Evolutionary conservation across 92 coral and sea anemone species (phyloP), one percentile per base, ranked within the genome.

Genomic region (Siderastrea siderea): DNA sequence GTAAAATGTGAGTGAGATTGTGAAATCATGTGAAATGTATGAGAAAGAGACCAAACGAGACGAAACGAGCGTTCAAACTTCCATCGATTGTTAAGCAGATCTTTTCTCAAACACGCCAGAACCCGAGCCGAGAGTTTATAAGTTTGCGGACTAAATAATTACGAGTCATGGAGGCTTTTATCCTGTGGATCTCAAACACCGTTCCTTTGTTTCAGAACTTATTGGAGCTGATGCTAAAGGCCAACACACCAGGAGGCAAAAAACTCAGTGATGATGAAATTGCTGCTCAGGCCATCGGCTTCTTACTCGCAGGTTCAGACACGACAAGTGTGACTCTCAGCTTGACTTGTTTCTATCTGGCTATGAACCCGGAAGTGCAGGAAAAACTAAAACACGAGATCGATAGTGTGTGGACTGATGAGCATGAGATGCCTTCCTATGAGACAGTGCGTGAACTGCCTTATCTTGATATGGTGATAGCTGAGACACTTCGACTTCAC

Each of bases 271-370:
- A 91, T 38, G 88, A 86, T 63, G 94, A 91, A 82, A 68, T 91
- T 13, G 88, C 88, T 43, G 94, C 91, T 57, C 94, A 91, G 79
- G 88, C 88, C 52, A 75, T 91, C 50, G 88, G 80, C 14, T 91
- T 91, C 81, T 69, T 91, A 8, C 59, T 88, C 44, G 94, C 85
- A 44, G 94, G 94, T 12, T 83, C 84, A 51, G 94, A 91, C 65
- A 82, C 94, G 7, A 88, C 94, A 5, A 72, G 90, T 70, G 68
- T 78, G 51, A 88, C 94, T 7, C 74, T 91, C 8, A 82, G 93
- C 9, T 65, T 91, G 75, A 70, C 80, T 11, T 78, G 85, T 50
- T 83, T 74, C 67, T 75, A 55, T 45, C 74, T 91, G 49, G 92
- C 92, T 15, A 83, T 86, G 9, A 87, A 88, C 71, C 92, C 92